Base-by-base conservation (phyloP, 2,888 invertebrate genomes). In the Melanostoma scalare region DNA sequence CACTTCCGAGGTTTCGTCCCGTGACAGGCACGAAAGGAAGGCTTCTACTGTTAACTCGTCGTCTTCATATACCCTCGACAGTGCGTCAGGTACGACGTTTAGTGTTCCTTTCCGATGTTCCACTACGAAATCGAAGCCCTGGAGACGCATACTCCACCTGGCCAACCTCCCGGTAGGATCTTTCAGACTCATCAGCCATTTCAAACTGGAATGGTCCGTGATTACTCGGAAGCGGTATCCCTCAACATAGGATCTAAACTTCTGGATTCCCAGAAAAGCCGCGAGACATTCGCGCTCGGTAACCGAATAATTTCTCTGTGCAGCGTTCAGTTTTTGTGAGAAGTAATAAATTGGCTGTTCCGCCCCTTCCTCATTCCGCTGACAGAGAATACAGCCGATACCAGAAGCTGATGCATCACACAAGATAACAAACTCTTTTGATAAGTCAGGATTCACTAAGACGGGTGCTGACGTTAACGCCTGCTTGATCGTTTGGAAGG, bases 171-270 rank as follows among this genome's bases (percentile, higher is more conserved):
- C 61, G 46, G 30, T 20, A 20, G 20, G 20, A 20, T 20, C 20
- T 20, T 20, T 20, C 20, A 20, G 20, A 20, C 20, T 20, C 20
- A 20, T 20, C 20, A 20, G 20, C 20, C 20, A 20, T 20, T 20
- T 20, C 20, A 20, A 1, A 20, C 20, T 20, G 20, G 20, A 20
- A 20, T 20, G 20, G 20, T 20, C 20, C 20, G 20, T 20, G 20
- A 20, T 20, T 20, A 20, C 20, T 20, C 20, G 20, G 20, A 20
- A 20, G 20, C 42, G 67, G 48, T 75, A 67, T 6, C 69, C 10
- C 40, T 85, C 81, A 8, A 78, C 61, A 31, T 85, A 80, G 0
- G 65, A 56, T 6, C 80, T 6, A 20, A 84, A 80, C 31, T 58
- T 63, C 20, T 73, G 52, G 4, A 82, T 68, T 2, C 76, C 71